Base-by-base conservation (phyloP, 64 coral and sea anemone species). In the Pachyseris speciosa region DNA sequence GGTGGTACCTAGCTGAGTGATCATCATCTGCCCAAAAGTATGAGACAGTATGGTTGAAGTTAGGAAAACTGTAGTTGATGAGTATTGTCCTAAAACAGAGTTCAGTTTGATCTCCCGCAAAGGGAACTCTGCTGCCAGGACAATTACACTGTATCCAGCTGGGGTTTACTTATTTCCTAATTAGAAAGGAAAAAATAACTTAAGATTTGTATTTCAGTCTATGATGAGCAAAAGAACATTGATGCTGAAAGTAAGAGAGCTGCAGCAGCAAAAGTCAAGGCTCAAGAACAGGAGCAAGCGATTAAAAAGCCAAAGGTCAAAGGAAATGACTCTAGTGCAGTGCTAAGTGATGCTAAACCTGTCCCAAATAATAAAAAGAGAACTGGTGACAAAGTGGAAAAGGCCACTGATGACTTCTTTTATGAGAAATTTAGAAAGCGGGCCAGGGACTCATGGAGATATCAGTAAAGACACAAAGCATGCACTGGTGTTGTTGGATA, bases 361-460 rank as follows among this genome's bases (percentile, higher is more conserved):
- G 72, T 83, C 4, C 22, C 40, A 50, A 74, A 40, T 51, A 85
- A 80, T 51, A 85, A 80, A 13, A 92, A 95, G 26, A 89, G 89
- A 44, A 90, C 75, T 86, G 87, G 81, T 7, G 86, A 92, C 37
- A 95, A 98, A 70, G 89, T 86, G 37, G 96, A 98, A 80, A 98
- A 95, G 72, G 93, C 96, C 25, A 91, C 96, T 45, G 96, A 98
- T 90, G 96, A 98, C 86, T 98, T 98, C 85, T 95, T 88, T 76
- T 98, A 95, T 93, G 96, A 98, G 57, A 98, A 98, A 60, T 98
- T 98, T 95, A 98, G 74, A 59, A 98, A 98, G 77, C 69, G 89
- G 63, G 94, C 96, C 2, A 53, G 93, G 51, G 96, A 98, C 36
- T 95, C 90, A 13, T 98, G 96, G 96, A 98, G 96, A 93, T 98